Conservation (phyloP, 2,797 vertebrate species). For the Paguma larvata region DNA sequence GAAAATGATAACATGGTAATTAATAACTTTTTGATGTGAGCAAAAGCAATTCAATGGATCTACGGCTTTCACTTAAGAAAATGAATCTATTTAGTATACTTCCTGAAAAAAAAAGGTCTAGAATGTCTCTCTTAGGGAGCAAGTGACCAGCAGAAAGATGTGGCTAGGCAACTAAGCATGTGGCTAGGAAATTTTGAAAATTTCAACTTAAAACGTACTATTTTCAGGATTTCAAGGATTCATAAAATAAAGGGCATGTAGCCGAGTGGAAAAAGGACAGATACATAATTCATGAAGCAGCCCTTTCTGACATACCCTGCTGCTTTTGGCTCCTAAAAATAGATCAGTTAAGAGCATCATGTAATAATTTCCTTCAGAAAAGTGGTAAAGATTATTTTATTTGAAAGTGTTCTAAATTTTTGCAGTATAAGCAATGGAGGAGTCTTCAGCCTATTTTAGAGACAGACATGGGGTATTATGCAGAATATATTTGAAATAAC, state of each 20-base stretch:
- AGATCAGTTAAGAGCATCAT: constrained; percentile 81
- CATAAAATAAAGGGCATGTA: constrained; percentile 84
- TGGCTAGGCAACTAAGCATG: background rate
- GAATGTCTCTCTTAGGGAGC: constrained; percentile 14
- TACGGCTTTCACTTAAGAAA: background rate
- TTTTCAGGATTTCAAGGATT: constrained; percentile 81
- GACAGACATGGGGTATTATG: background rate
- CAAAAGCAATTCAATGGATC: background rate
- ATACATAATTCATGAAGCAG: constrained; percentile 88
- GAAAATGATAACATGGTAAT: background rate
- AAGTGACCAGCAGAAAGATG: constrained; percentile 63
- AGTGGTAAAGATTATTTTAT: constrained; percentile 71
- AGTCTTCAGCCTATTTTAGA: constrained; percentile 42
- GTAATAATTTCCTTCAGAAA: constrained; percentile 79
- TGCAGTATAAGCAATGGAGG: constrained; percentile 23
- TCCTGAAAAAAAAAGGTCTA: background rate
- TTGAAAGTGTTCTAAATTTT: constrained; percentile 56
- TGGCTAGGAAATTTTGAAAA: constrained; percentile 72
- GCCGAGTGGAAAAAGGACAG: constrained; percentile 84
- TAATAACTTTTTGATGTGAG: background rate
- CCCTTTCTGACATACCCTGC: constrained; percentile 82
- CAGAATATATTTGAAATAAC: constrained; percentile 14
- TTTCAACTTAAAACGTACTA: constrained; percentile 65
- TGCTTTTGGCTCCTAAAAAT: constrained; percentile 87
- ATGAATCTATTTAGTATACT: background rate